phyloP scores from a whole-genome alignment of 2,888 invertebrate species.

The Molorchus minor region DNA sequence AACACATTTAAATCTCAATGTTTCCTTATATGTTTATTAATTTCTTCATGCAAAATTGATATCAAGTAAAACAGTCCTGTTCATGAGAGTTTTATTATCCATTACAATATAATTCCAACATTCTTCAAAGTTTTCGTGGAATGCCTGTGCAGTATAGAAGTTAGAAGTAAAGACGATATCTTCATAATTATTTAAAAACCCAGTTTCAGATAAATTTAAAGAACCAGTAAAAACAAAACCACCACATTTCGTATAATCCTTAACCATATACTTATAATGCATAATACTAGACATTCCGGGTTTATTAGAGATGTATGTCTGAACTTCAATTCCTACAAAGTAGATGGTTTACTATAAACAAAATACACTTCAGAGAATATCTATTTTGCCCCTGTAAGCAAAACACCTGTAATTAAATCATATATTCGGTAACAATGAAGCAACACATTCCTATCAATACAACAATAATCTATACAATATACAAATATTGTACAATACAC shows the following conservation, averaged over 20 bases:
- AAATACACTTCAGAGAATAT: not conserved
- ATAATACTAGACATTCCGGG: conserved; percentile 49
- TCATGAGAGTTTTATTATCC: conserved; percentile 47
- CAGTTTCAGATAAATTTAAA: conserved; percentile 51
- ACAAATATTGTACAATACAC: too few relatives aligned
- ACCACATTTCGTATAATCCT: conserved; percentile 49
- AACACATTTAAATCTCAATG: too few relatives aligned
- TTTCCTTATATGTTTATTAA: too few relatives aligned
- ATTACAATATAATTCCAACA: conserved; percentile 44
- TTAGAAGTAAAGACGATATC: conserved; percentile 52
- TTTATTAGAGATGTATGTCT: conserved; percentile 47
- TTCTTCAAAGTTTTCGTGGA: conserved; percentile 51
- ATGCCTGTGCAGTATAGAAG: conserved; percentile 42
- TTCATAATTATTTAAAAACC: conserved; percentile 55
- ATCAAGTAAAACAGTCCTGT: conserved; percentile 45
- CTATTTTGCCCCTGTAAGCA: not conserved
- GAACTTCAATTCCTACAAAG: conserved; percentile 47
- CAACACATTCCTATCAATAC: too few relatives aligned
- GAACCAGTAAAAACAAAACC: conserved; percentile 54
- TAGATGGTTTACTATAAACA: not conserved
- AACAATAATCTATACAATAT: too few relatives aligned
- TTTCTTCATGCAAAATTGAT: conserved; percentile 22
- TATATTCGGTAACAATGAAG: too few relatives aligned
- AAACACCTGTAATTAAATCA: too few relatives aligned
- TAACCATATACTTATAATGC: conserved; percentile 58